Conservation (phyloP, 2,113 vertebrate genomes). For the Scartelaos histophorus region DNA sequence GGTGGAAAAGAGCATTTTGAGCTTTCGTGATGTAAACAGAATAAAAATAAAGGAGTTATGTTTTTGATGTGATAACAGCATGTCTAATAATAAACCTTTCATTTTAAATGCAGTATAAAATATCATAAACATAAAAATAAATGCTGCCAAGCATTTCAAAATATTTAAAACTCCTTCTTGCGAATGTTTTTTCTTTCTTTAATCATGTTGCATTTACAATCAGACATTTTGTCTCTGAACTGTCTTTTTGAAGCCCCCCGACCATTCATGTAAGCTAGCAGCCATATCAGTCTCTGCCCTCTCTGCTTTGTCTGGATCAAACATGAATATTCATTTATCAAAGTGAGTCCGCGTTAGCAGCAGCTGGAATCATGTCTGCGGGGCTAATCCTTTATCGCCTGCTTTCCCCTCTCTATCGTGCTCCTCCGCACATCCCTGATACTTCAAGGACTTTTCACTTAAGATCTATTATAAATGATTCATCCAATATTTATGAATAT, state of each 20-base stretch:
- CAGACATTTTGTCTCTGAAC: background rate
- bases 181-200: background rate
- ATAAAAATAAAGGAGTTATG: no score
- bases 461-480: constrained; percentile 85
- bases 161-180: background rate
- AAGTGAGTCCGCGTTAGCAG: constrained; percentile 70
- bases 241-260: background rate
- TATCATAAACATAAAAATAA: no score
- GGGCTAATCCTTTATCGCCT: constrained; percentile 74
- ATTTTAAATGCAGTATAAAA: no score
- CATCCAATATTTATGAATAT: constrained; percentile 85
- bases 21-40: no score
- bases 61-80: no score
- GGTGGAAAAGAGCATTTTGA: no score
- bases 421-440: constrained; percentile 67
- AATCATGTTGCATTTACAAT: background rate
- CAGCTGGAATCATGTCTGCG: constrained; percentile 74
- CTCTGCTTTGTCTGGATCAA: constrained; percentile 64
- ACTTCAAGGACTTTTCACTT: constrained; percentile 82
- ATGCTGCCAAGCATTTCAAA: background rate
- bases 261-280: constrained; percentile 40
- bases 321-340: constrained; percentile 77
- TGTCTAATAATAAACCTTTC: no score
- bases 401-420: constrained; percentile 54
- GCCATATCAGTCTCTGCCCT: constrained; percentile 56